A percentile compares a stretch with the other conserved stretches of the same genome.
Evolutionary conservation across 2,113 vertebrate genomes (phyloP).

Genomic region (Oriolus oriolus): DNA sequence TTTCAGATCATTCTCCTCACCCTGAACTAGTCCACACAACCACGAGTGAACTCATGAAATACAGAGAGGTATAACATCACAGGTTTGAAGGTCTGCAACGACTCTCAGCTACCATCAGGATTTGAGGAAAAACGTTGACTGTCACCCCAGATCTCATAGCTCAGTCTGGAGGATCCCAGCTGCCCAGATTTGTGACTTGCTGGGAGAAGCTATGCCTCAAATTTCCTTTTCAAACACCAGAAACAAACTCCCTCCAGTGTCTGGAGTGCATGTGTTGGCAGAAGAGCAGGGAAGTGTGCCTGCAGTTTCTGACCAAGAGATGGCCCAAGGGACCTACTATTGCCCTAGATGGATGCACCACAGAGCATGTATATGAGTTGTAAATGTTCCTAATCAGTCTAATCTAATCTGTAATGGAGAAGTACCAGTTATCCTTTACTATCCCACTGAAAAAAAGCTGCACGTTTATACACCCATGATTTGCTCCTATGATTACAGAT

Average conservation of each 20-base stretch:
- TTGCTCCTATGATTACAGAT: neutral
- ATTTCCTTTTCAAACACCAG: neutral
- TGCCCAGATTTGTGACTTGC: neutral
- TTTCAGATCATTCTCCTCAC: neutral
- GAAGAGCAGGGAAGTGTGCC: neutral
- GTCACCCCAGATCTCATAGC: neutral
- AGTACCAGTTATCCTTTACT: neutral
- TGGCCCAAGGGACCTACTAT: neutral
- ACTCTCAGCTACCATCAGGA: neutral
- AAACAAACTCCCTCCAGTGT: neutral
- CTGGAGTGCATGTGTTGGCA: neutral
- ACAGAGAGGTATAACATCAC: neutral
- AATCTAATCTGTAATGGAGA: neutral
- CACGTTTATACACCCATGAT: neutral
- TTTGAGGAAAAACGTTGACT: neutral
- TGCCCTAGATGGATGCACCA: neutral
- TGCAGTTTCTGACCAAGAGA: neutral
- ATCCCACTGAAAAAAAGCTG: neutral
- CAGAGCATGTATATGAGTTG: fast-evolving
- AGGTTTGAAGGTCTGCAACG: neutral
- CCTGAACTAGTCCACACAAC: neutral
- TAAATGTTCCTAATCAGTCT: neutral
- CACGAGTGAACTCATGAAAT: neutral
- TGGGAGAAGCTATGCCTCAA: neutral
- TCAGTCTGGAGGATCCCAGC: neutral